phyloP scores from a whole-genome alignment of 1,140 invertebrate species.

The Neocloeon triangulifer region DNA sequence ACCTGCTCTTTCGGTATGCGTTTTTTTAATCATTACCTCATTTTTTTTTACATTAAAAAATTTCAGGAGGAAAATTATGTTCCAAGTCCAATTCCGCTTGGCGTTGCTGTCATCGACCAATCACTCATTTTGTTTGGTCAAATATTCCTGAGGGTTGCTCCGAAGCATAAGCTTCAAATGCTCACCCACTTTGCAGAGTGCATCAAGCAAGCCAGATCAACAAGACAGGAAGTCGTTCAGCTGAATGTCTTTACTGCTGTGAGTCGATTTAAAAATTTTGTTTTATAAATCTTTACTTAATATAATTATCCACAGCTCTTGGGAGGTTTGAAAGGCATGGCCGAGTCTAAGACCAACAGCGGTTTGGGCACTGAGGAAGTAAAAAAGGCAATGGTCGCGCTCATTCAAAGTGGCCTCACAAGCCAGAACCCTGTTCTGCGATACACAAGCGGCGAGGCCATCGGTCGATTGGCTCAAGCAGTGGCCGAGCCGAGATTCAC shows the following conservation, averaged over 20 bases:
- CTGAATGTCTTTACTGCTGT: conserved; percentile 93
- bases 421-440: conserved; percentile 66
- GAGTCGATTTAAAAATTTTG: too few relatives aligned
- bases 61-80: conserved; percentile 27
- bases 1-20: background rate
- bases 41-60: background rate
- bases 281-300: too few relatives aligned
- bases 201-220: conserved; percentile 77
- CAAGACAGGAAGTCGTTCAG: conserved; percentile 82
- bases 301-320: too few relatives aligned
- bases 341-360: conserved; percentile 69
- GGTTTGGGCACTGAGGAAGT: conserved; percentile 76
- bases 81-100: conserved; percentile 75
- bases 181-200: conserved; percentile 90
- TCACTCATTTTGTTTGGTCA: conserved; percentile 82
- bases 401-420: conserved; percentile 63
- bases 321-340: conserved; percentile 67
- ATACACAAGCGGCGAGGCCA: conserved; percentile 64
- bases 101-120: conserved; percentile 91
- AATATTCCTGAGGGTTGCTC: conserved; percentile 80
- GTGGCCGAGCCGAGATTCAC: conserved; percentile 67
- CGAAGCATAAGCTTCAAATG: conserved; percentile 92
- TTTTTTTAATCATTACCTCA: background rate
- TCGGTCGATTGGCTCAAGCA: conserved; percentile 77
- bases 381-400: conserved; percentile 55